phyloP scores from a whole-genome alignment of 2,113 vertebrate genomes.

The Aspidoscelis tigris region DNA sequence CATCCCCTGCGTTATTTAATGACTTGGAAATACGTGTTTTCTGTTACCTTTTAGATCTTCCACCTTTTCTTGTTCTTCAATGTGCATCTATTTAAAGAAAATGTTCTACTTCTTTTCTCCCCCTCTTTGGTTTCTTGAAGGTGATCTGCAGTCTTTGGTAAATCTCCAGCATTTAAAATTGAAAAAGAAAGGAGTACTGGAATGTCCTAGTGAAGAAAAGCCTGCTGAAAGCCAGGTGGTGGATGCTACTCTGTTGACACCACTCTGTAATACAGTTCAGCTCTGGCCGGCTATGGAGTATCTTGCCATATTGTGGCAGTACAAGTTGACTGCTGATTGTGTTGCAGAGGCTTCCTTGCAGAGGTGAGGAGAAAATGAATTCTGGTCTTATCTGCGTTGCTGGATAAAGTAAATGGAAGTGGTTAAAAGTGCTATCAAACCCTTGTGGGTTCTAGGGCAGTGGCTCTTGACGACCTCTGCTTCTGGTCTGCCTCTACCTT shows the following conservation, averaged over 20 bases:
- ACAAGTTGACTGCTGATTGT: constrained; percentile 84
- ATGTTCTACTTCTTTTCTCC: background rate
- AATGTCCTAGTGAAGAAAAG: constrained; percentile 50
- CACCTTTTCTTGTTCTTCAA: background rate
- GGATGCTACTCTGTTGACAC: constrained; percentile 74
- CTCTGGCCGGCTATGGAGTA: constrained; percentile 92
- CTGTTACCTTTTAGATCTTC: background rate
- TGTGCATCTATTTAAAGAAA: background rate
- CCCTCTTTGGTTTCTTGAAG: constrained; percentile 61
- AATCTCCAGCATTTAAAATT: constrained; percentile 80
- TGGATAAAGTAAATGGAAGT: no score
- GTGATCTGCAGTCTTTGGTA: constrained; percentile 78
- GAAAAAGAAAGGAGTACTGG: constrained; percentile 78
- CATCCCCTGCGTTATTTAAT: background rate
- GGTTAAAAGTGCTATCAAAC: no score
- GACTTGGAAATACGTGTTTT: no score
- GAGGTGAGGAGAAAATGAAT: constrained; percentile 61
- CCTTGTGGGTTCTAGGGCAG: no score
- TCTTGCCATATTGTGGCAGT: constrained; percentile 87
- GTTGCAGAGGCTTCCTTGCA: constrained; percentile 68
- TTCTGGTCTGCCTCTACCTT: no score
- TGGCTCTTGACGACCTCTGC: no score
- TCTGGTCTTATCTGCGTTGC: no score
- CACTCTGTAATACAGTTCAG: constrained; percentile 82
- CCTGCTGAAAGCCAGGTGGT: constrained; percentile 58